These are phyloP conservation scores for Ramphastos sulfuratus DNA, from an alignment of 2,113 vertebrate genomes.

Conservation along the genomic window DNA sequence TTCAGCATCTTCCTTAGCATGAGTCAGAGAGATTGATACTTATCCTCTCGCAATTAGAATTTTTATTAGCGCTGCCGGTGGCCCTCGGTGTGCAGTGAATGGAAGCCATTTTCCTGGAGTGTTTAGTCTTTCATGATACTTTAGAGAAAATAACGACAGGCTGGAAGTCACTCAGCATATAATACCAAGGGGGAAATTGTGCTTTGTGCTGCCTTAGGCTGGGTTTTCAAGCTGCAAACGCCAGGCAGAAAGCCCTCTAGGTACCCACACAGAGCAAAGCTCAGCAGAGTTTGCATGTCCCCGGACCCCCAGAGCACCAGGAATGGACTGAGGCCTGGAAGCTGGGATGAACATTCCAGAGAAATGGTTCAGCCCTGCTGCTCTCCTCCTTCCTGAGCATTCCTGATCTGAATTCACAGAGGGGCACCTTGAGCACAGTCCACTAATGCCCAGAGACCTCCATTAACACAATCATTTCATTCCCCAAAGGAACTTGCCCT, in stretches of 20 bases:
- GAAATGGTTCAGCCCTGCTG: neutral
- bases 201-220: neutral
- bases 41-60: slow-evolving; percentile 48
- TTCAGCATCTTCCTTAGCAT: slow-evolving; percentile 58
- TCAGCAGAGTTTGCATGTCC: neutral
- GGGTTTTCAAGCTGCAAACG: neutral
- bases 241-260: neutral
- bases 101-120: slow-evolving; percentile 39
- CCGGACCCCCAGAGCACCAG: accelerated
- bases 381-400: neutral
- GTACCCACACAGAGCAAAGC: accelerated
- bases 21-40: slow-evolving; percentile 56
- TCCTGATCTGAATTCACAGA: neutral
- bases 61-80: slow-evolving; percentile 29
- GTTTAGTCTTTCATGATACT: slow-evolving; percentile 25
- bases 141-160: slow-evolving; percentile 15
- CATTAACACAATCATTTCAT: neutral
- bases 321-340: neutral
- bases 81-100: slow-evolving; percentile 37
- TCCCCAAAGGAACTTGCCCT: neutral
- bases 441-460: accelerated
- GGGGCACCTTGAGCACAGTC: neutral
- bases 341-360: neutral
- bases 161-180: neutral
- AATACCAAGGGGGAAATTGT: neutral